Base-by-base conservation (phyloP, 2,797 vertebrate genomes). In the Chaetodon trifasciatus region DNA sequence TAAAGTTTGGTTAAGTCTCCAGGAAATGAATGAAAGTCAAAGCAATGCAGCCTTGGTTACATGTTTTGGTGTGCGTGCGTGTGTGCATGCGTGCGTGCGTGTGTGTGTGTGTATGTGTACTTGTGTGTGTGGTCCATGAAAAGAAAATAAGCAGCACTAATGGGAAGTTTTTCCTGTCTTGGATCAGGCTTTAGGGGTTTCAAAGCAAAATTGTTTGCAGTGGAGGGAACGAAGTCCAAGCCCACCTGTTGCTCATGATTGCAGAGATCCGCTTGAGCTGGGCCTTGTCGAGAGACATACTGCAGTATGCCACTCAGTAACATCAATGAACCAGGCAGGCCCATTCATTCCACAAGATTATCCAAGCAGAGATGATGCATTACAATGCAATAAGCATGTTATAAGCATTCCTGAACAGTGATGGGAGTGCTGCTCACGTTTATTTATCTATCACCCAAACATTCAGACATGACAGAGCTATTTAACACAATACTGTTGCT, bases 241-340 rank as follows among this genome's bases (percentile, higher is more conserved):
- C 90, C 91, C 91, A 94, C 93, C 93, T 94, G 93, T 93, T 94
- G 91, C 84, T 94, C 87, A 89, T 94, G 92, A 94, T 91, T 88
- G 89, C 89, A 76, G 75, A 91, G 93, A 92, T 93, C 91, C 85
- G 86, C 79, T 90, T 69, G 87, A 89, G 89, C 85, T 65, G 85
- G 82, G 76, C 78, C 86, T 88, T 85, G 81, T 88, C 74, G 46
- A 87, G 89, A 92, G 83, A 89, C 84, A 70, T 71, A 28, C 78
- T 83, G 79, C 82, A 85, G 74, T 42, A 73, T 83, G 86, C 81
- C 83, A 80, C 79, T 87, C 81, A 82, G 19, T 72, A 65, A 88
- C 81, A 87, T 87, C 88, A 84, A 75, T 79, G 71, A 63, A 74
- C 61, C 40, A 3, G 65, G 32, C 74, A 56, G 73, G 42, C 58